A percentile compares a stretch with the other conserved stretches of the same genome.
These are phyloP conservation scores for Eulemur macaco DNA, from an alignment of 2,113 vertebrate genomes.

Conservation along the genomic window DNA sequence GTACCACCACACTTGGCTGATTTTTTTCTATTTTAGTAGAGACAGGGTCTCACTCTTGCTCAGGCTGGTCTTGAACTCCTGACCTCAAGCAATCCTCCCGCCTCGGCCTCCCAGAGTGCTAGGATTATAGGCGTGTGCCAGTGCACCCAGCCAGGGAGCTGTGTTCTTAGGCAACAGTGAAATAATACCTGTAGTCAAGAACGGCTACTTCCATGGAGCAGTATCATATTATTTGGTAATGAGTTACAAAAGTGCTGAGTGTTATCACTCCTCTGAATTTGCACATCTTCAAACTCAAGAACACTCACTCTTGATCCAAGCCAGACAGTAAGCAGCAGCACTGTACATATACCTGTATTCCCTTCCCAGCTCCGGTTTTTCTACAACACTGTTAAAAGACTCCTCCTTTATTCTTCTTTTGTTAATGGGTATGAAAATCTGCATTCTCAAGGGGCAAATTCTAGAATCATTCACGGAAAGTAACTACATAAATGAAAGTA, in stretches of 20 bases:
- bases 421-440: background rate
- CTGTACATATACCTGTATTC: background rate
- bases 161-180: slow-evolving; percentile 5
- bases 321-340: background rate
- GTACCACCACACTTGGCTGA: too few relatives aligned
- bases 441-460: background rate
- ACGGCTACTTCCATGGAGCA: background rate
- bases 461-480: slow-evolving; percentile 10
- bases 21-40: too few relatives aligned
- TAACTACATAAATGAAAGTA: background rate
- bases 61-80: too few relatives aligned
- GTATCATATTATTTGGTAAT: background rate
- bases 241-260: background rate
- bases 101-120: too few relatives aligned
- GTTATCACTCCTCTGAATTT: background rate
- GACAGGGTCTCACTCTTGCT: too few relatives aligned
- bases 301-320: background rate
- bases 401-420: background rate
- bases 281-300: background rate
- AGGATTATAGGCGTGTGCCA: too few relatives aligned
- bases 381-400: background rate
- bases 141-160: background rate
- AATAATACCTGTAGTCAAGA: background rate
- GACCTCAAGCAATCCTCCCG: too few relatives aligned
- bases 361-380: background rate